Evolutionary conservation across 2,797 vertebrate species (phyloP).

Genomic region (Microchirus variegatus): DNA sequence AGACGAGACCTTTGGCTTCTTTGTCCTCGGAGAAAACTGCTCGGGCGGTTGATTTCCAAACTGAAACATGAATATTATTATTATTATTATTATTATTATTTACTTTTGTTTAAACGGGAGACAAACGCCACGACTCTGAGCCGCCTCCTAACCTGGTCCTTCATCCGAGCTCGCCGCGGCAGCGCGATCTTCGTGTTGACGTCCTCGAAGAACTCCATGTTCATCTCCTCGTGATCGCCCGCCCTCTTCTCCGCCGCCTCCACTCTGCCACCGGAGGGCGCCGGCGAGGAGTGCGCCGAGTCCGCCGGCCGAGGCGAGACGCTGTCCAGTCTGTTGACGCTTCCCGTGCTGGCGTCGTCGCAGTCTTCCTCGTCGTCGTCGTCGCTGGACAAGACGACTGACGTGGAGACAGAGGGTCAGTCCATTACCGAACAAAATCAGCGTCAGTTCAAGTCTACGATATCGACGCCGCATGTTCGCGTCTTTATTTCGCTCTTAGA

Average conservation of each 20-base stretch:
- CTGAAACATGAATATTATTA: constrained; percentile 65
- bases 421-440: too few species aligned
- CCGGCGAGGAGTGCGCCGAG: constrained; percentile 92
- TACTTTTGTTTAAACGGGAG: background rate
- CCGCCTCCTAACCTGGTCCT: constrained; percentile 85
- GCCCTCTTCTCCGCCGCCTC: constrained; percentile 90
- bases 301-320: constrained; percentile 90
- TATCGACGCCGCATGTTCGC: too few species aligned
- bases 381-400: constrained; percentile 94
- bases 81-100: background rate
- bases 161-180: constrained; percentile 90
- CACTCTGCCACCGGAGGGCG: constrained; percentile 89
- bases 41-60: constrained; percentile 86
- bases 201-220: constrained; percentile 81
- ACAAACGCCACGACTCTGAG: too few species aligned
- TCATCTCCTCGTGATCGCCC: constrained; percentile 81
- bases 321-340: constrained; percentile 86
- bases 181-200: constrained; percentile 80
- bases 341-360: constrained; percentile 85
- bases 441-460: too few species aligned
- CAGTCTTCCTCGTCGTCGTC: constrained; percentile 88
- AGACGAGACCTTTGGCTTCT: constrained; percentile 64
- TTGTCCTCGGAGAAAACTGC: constrained; percentile 56
- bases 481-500: too few species aligned
- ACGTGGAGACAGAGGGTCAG: constrained; percentile 29